Percentiles rank a stretch among this genome's conserved stretches.
These are phyloP conservation scores for Enteromius unitaeniatus DNA, from an alignment of 2,797 vertebrate species.

Conservation along the genomic window DNA sequence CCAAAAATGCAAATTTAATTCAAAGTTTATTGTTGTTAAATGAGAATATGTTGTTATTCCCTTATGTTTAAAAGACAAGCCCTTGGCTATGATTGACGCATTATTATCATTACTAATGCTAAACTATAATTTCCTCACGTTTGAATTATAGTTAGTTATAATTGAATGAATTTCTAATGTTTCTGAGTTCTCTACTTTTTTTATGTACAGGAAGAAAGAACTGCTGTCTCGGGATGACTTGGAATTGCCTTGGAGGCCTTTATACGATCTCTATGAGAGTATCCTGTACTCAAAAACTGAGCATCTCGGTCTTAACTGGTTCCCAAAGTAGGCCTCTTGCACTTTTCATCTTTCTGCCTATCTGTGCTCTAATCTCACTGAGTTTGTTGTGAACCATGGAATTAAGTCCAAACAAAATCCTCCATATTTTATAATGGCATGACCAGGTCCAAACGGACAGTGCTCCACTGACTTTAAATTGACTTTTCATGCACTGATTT, in stretches of 20 bases:
- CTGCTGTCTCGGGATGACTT: slow-evolving; percentile 94
- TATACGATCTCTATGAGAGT: slow-evolving; percentile 91
- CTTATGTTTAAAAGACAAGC: neutral
- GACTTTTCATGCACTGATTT: neutral
- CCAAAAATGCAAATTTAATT: too few species aligned
- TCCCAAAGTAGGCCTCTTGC: slow-evolving; percentile 88
- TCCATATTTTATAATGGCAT: slow-evolving; percentile 15
- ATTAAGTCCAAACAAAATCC: slow-evolving; percentile 4
- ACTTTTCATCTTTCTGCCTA: neutral
- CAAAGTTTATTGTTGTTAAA: neutral
- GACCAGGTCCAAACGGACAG: neutral
- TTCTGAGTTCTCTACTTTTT: neutral
- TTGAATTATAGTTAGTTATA: neutral
- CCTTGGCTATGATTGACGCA: neutral
- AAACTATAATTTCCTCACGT: neutral
- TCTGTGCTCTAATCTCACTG: neutral
- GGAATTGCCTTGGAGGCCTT: slow-evolving; percentile 93
- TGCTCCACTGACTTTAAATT: neutral
- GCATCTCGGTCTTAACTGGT: slow-evolving; percentile 97
- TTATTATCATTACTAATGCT: neutral
- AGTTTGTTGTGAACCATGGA: slow-evolving; percentile 5
- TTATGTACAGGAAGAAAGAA: slow-evolving; percentile 91
- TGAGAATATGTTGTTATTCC: neutral
- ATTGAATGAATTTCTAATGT: neutral
- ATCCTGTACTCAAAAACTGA: slow-evolving; percentile 96